These are phyloP conservation scores for Cetoscarus ocellatus DNA, from an alignment of 2,797 vertebrate genomes.

Conservation along the genomic window DNA sequence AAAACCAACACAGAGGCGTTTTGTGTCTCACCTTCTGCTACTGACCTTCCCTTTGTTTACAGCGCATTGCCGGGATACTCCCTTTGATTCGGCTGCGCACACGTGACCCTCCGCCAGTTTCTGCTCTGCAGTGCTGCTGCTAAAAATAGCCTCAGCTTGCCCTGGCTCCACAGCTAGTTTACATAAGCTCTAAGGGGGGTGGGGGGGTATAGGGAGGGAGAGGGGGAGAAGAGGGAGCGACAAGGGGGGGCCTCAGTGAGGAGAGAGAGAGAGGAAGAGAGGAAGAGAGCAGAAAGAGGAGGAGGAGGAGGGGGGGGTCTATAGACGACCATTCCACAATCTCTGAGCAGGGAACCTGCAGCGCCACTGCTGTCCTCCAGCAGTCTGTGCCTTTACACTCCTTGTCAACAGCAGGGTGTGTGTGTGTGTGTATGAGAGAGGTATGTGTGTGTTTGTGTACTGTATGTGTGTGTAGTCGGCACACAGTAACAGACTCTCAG, in stretches of 20 bases:
- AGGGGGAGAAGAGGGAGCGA: constrained; percentile 9
- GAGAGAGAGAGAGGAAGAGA: constrained; percentile 66
- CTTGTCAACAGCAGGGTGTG: constrained; percentile 67
- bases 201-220: constrained; percentile 49
- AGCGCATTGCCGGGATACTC: constrained; percentile 93
- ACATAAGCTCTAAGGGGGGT: constrained; percentile 90
- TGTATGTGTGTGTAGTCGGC: constrained; percentile 37
- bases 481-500: constrained; percentile 65
- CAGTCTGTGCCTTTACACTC: constrained; percentile 71
- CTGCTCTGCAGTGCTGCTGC: constrained; percentile 92
- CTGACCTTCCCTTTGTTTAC: constrained; percentile 94
- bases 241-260: constrained; percentile 36
- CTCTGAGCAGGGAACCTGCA: constrained; percentile 77
- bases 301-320: constrained; percentile 41
- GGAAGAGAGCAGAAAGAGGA: constrained; percentile 7
- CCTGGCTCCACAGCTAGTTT: constrained; percentile 93
- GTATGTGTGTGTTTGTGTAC: constrained; percentile 17
- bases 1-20: constrained; percentile 73
- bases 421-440: constrained; percentile 26
- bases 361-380: constrained; percentile 76
- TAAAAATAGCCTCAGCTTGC: constrained; percentile 94
- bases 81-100: constrained; percentile 92
- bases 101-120: constrained; percentile 90
- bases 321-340: constrained; percentile 81
- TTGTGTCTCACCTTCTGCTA: constrained; percentile 87